These are phyloP conservation scores for Lathronympha strigana DNA, from an alignment of 2,888 invertebrate species.

Conservation along the genomic window DNA sequence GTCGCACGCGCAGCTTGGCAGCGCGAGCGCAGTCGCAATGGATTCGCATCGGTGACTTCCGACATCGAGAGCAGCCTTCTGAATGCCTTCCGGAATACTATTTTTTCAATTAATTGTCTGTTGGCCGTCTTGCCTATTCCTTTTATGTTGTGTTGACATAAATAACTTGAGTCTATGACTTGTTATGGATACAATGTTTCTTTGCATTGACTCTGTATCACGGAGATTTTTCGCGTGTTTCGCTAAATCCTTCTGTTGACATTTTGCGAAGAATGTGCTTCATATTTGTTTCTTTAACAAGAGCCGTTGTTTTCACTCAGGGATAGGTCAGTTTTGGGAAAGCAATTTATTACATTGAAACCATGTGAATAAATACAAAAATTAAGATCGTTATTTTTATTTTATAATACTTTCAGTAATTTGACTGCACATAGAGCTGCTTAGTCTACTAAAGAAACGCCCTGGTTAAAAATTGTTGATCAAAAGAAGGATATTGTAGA, in stretches of 20 bases:
- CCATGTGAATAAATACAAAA: no score
- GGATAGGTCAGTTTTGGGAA: no score
- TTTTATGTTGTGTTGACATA: constrained; percentile 27
- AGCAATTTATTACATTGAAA: not conserved
- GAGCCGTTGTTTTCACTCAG: no score
- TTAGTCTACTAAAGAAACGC: no score
- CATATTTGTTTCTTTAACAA: no score
- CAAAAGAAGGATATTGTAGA: no score
- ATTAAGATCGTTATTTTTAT: no score
- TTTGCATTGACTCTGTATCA: not conserved
- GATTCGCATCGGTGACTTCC: constrained; percentile 56
- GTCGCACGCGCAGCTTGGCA: constrained; percentile 41
- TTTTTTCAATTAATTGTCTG: constrained; percentile 48
- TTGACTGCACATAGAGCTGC: no score
- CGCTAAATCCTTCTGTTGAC: no score
- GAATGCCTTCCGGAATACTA: constrained; percentile 50
- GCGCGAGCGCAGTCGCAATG: constrained; percentile 38
- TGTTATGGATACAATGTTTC: not conserved
- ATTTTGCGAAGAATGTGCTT: not conserved
- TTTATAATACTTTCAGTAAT: no score
- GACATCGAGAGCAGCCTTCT: constrained; percentile 57
- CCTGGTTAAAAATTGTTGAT: no score
- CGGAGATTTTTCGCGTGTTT: no score
- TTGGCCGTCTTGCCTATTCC: constrained; percentile 25
- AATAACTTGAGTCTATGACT: constrained; percentile 2